A percentile compares a stretch with the other conserved stretches of the same genome.
Evolutionary conservation across 2,797 vertebrate species (phyloP).

Genomic region (Pampus argenteus): DNA sequence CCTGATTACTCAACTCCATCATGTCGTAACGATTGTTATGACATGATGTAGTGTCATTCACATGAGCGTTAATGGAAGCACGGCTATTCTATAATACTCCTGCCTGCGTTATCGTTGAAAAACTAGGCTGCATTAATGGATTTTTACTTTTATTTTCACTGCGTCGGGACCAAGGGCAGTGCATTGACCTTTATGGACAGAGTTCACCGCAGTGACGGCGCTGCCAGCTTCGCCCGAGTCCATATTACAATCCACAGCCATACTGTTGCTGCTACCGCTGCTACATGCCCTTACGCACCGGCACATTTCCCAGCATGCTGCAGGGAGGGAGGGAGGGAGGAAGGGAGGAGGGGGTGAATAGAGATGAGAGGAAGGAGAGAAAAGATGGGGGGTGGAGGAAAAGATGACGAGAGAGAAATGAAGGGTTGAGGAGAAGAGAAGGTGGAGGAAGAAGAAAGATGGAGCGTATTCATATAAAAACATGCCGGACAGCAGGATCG

Average conservation of each 20-base stretch:
- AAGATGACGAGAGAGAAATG: no score
- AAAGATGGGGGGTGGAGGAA: slow-evolving; percentile 12
- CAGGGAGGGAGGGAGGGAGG: slow-evolving; percentile 24
- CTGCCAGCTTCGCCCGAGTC: slow-evolving; percentile 50
- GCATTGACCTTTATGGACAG: slow-evolving; percentile 68
- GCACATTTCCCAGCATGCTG: slow-evolving; percentile 73
- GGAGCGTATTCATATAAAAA: no score
- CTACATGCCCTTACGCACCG: slow-evolving; percentile 54
- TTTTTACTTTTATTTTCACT: slow-evolving; percentile 63
- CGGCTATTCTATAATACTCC: slow-evolving; percentile 1
- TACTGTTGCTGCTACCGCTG: slow-evolving; percentile 35
- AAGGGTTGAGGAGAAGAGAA: neutral
- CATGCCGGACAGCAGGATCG: no score
- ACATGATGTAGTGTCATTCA: slow-evolving; percentile 18
- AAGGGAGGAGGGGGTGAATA: neutral
- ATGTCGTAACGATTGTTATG: no score
- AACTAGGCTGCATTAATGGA: slow-evolving; percentile 70
- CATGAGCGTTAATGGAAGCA: slow-evolving; percentile 56
- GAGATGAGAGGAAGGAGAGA: slow-evolving; percentile 26
- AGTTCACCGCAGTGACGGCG: slow-evolving; percentile 52
- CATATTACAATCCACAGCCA: slow-evolving; percentile 28
- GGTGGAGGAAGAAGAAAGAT: neutral
- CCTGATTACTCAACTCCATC: slow-evolving; percentile 33
- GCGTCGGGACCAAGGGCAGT: slow-evolving; percentile 62
- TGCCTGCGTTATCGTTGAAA: slow-evolving; percentile 28